phyloP scores from a whole-genome alignment of 2,888 invertebrate genomes.

The Tanypteryx hageni region DNA sequence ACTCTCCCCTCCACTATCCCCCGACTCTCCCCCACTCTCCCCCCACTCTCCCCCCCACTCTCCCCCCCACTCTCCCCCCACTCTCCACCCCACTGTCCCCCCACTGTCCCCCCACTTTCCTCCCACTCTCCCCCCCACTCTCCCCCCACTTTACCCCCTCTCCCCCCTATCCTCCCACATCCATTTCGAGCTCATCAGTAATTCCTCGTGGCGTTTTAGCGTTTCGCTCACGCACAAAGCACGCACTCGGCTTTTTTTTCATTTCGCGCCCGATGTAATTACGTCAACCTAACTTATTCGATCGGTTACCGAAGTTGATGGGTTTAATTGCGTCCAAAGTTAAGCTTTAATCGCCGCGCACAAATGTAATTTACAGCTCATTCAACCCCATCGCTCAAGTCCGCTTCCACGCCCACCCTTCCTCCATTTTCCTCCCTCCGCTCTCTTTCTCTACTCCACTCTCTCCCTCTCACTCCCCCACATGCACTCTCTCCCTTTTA shows the following conservation, averaged over 20 bases:
- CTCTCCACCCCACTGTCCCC: too few species aligned
- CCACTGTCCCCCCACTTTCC: too few species aligned
- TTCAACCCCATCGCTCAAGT: neutral
- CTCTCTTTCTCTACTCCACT: neutral
- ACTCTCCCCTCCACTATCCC: too few species aligned
- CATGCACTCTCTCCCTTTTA: neutral
- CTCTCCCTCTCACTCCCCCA: neutral
- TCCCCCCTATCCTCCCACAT: too few species aligned
- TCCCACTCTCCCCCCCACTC: too few species aligned
- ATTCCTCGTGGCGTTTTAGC: neutral
- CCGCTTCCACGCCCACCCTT: neutral
- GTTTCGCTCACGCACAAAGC: neutral
- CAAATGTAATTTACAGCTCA: conserved; percentile 19
- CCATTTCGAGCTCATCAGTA: neutral
- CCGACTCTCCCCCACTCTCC: too few species aligned
- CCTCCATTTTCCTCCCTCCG: neutral
- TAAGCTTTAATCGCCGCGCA: neutral
- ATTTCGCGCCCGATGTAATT: neutral
- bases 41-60: too few species aligned
- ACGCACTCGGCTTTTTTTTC: neutral
- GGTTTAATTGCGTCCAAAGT: conserved; percentile 24
- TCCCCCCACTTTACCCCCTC: too few species aligned
- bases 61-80: too few species aligned
- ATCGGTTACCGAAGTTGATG: neutral
- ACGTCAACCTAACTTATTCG: neutral